Base-by-base conservation (phyloP, 2,797 vertebrate genomes). In the Gymnocypris eckloni region DNA sequence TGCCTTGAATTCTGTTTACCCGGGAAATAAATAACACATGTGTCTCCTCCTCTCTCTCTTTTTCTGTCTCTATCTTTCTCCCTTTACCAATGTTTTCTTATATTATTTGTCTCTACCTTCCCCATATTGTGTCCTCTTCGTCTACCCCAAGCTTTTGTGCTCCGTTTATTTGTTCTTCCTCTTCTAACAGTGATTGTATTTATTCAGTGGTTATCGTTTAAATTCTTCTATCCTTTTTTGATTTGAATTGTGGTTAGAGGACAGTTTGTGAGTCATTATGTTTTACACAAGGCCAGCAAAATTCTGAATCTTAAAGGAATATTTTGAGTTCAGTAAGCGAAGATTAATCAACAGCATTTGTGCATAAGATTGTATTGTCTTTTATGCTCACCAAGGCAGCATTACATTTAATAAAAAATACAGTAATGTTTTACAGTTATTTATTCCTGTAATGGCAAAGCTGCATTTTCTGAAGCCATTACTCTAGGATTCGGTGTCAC, bases 21-120 rank as follows among this genome's bases (percentile, higher is more conserved):
- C 89, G 93, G 93, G 96, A 97, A 98, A 98, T 98, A 99, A 98
- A 98, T 97, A 99, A 98, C 97, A 99, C 93, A 97, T 98, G 95
- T 95, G 59, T 82, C 80, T 86, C 91, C 91, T 79, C 89, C 92
- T 93, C 92, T 89, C 81, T 91, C 93, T 90, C 64, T 87, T 67
- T 78, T n/a, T 77, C 75, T 64, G 15, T 79, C 80, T 67, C 64
- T 52, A 72, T 86, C 81, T 71, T 50, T 77, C 67, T 70, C 25
- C 37, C 61, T 82, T 39, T 85, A 61, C 79, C 64, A 64, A 78
- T 50, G 33, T 94, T 89, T 90, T 93, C 87, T 93, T 83, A 91
- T 84, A 82, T 79, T 82, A 77, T 87, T 20, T 61, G 41, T 77
- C 71, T n/a, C 39, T 59, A 37, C 91, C 91, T 70, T 90, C 91